A percentile compares a stretch with the other conserved stretches of the same genome.
Evolutionary conservation across 2,888 invertebrate species (phyloP).

Genomic region (Anoplius nigerrimus): DNA sequence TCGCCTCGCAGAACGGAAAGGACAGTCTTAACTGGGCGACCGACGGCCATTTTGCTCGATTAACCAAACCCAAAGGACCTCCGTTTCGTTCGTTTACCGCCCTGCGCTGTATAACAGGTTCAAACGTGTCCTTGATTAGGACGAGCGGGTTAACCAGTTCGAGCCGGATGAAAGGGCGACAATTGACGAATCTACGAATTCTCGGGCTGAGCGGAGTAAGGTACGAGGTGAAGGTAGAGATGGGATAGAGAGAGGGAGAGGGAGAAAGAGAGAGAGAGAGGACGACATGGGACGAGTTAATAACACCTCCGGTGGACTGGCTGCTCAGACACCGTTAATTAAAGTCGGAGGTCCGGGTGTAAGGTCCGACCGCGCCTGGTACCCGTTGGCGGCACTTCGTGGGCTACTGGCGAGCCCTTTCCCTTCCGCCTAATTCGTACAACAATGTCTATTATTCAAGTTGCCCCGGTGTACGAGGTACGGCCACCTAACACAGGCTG

Average conservation of each 20-base stretch:
- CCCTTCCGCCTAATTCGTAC: conserved; percentile 31
- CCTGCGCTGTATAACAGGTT: too few relatives aligned
- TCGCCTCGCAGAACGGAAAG: too few relatives aligned
- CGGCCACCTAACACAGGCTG: conserved; percentile 12
- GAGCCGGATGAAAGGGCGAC: conserved; percentile 2
- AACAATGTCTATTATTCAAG: conserved; percentile 53
- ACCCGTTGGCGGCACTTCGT: conserved; percentile 33
- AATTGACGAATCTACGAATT: not conserved
- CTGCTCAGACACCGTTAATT: conserved; percentile 58
- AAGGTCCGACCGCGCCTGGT: conserved; percentile 29
- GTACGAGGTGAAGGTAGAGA: not conserved
- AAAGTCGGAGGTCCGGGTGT: conserved; percentile 49
- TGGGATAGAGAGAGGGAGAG: not conserved
- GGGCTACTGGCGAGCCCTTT: conserved; percentile 30
- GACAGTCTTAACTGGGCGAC: too few relatives aligned
- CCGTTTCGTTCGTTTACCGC: too few relatives aligned
- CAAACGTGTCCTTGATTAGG: too few relatives aligned
- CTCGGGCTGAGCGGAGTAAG: not conserved
- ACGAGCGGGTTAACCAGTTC: too few relatives aligned
- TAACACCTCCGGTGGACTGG: conserved; percentile 48
- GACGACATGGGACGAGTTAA: conserved; percentile 50
- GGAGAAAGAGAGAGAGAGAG: not conserved
- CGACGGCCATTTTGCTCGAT: too few relatives aligned
- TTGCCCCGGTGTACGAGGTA: conserved; percentile 38
- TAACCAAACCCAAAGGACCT: too few relatives aligned